Evolutionary conservation across 1,140 invertebrate species (phyloP), one percentile per base, ranked within the genome.

Genomic region (Cardiocondyla obscurior): DNA sequence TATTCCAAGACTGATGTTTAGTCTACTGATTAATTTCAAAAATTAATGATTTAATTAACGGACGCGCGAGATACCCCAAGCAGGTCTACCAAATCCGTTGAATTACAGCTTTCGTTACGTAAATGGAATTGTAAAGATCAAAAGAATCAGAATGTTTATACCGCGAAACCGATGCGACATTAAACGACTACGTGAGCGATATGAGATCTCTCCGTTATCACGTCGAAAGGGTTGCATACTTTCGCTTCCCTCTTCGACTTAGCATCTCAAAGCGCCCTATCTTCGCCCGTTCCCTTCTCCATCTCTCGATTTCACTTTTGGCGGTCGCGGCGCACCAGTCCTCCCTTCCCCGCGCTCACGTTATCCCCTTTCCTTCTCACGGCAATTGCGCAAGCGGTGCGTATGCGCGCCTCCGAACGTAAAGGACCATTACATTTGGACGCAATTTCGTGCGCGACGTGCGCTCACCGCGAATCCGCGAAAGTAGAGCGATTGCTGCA

Each of bases 241-340:
- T 22, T 53, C 39, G 36, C 33, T 79, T 79, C 46, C 44, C 62
- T 79, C 60, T 76, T 82, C 51, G 39, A 53, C 72, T 81, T 65
- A 64, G 67, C 70, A 53, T 49, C 55, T 49, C 28, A 46, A 44
- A 74, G 44, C 72, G 51, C 69, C 53, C 81, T 81, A 58, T 64
- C 86, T 72, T 36, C 67, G 19, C 22, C 74, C 64, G 72, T 44
- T 88, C 74, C 74, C 74, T 90, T 82, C 88, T 90, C 89, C 86
- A 89, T 90, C 89, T 91, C 88, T 86, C 90, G 89, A 91, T 92
- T 92, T 92, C 91, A 92, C 91, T 92, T 92, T 92, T 92, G 86
- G 85, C 90, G 90, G 90, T 89, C 90, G 81, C 70, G 84, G 69
- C 85, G 76, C 79, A 82, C 81, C 82, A 76, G 14, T 57, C 58